Percentiles rank a stretch among this genome's conserved stretches.
Conservation (phyloP, 2,113 vertebrate genomes). For the Periophthalmus modestus region DNA sequence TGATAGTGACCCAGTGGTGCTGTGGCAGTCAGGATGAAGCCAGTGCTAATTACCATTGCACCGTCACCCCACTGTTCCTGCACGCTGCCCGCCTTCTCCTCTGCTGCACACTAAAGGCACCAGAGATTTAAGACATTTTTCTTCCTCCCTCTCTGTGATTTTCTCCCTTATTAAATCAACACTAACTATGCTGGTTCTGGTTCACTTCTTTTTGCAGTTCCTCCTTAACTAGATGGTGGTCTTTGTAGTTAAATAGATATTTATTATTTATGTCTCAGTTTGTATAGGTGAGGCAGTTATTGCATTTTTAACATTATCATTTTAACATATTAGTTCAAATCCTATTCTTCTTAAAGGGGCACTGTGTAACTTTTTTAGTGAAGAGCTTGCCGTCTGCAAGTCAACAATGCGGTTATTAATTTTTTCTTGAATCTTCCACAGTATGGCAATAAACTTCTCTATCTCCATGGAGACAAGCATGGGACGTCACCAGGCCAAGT, state of each 20-base stretch:
- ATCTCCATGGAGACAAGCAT: too few relatives aligned
- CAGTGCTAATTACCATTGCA: conserved; percentile 49
- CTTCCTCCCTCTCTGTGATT: conserved; percentile 38
- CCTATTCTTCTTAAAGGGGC: too few relatives aligned
- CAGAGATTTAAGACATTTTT: conserved; percentile 42
- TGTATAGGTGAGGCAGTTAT: too few relatives aligned
- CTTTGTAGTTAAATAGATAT: conserved; percentile 38
- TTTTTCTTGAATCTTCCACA: too few relatives aligned
- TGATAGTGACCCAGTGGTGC: conserved; percentile 34
- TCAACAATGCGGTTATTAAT: too few relatives aligned
- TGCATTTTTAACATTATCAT: too few relatives aligned
- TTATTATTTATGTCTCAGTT: conserved; percentile 17
- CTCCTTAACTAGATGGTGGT: conserved; percentile 44
- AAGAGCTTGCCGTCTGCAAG: too few relatives aligned
- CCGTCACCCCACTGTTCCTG: conserved; percentile 21
- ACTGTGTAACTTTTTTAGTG: too few relatives aligned
- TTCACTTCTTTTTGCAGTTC: conserved; percentile 59
- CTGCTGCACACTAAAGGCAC: conserved; percentile 37
- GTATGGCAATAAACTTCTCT: too few relatives aligned
- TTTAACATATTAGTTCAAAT: too few relatives aligned
- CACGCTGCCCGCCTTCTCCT: conserved; percentile 20
- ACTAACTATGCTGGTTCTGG: conserved; percentile 57
- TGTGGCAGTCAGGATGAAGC: conserved; percentile 28
- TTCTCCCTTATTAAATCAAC: conserved; percentile 54
- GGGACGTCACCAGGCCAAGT: too few relatives aligned